phyloP scores from a whole-genome alignment of 1,140 invertebrate species.

The Araneus ventricosus region DNA sequence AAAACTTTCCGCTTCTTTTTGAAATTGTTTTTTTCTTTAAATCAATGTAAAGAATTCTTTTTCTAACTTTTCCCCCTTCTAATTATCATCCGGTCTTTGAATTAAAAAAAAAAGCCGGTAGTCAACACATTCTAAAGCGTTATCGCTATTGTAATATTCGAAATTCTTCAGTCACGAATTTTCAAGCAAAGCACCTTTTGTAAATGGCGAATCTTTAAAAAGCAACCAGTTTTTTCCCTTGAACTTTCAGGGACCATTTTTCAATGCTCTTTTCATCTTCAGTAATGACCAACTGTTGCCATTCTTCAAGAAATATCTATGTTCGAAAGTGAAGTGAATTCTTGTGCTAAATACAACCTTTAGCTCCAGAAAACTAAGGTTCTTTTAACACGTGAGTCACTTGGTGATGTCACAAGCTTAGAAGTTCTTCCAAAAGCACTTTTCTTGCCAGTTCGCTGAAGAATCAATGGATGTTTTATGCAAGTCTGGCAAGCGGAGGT shows the following conservation, averaged over 20 bases:
- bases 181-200: background rate
- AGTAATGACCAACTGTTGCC: no score
- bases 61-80: no score
- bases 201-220: background rate
- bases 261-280: no score
- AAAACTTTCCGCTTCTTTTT: no score
- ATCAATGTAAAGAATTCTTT: no score
- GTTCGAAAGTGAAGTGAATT: background rate
- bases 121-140: background rate
- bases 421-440: constrained; percentile 15
- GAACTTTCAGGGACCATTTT: background rate
- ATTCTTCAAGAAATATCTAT: background rate
- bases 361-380: background rate
- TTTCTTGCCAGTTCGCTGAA: background rate
- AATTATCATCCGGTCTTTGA: no score
- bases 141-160: background rate
- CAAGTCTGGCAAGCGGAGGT: constrained; percentile 44
- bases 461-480: constrained; percentile 44
- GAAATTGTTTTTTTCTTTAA: no score
- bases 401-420: constrained; percentile 41
- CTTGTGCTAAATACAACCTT: no score
- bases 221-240: background rate
- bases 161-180: background rate
- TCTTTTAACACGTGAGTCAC: background rate
- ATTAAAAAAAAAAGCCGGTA: background rate